Evolutionary conservation across 1,140 invertebrate genomes (phyloP).

Genomic region (Eubasilissa regina): DNA sequence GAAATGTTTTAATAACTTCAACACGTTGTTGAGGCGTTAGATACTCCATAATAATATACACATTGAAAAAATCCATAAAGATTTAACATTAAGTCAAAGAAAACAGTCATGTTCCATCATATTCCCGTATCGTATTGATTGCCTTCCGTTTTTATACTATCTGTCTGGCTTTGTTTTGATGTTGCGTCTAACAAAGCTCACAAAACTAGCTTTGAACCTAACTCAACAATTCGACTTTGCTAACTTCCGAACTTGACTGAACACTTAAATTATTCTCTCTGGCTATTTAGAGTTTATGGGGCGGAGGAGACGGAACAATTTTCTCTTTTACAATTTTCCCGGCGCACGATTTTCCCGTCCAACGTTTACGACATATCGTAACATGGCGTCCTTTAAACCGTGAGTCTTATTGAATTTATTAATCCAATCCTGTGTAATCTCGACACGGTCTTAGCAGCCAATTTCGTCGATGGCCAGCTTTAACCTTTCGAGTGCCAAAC

Average conservation of each 20-base stretch:
- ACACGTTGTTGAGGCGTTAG: no score
- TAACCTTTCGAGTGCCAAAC: background rate
- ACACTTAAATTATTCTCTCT: background rate
- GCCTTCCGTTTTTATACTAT: no score
- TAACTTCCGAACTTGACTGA: background rate
- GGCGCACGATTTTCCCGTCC: background rate
- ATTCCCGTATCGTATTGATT: no score
- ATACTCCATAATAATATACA: no score
- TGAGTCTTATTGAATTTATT: slow-evolving; percentile 27
- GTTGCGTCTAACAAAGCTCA: no score
- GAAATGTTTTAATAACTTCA: no score
- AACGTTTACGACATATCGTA: slow-evolving; percentile 14
- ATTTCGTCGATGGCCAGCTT: slow-evolving; percentile 8
- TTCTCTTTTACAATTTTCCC: background rate
- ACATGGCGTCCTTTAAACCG: background rate
- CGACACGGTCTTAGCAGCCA: background rate
- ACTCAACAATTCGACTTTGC: background rate
- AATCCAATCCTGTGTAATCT: slow-evolving; percentile 15
- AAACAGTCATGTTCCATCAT: no score
- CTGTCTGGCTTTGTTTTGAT: no score
- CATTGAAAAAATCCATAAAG: no score
- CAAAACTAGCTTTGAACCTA: no score
- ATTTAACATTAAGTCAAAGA: no score
- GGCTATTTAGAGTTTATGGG: slow-evolving; percentile 5
- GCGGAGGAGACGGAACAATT: background rate